Conservation (phyloP, 1,140 invertebrate genomes). For the Anastrepha ludens region DNA sequence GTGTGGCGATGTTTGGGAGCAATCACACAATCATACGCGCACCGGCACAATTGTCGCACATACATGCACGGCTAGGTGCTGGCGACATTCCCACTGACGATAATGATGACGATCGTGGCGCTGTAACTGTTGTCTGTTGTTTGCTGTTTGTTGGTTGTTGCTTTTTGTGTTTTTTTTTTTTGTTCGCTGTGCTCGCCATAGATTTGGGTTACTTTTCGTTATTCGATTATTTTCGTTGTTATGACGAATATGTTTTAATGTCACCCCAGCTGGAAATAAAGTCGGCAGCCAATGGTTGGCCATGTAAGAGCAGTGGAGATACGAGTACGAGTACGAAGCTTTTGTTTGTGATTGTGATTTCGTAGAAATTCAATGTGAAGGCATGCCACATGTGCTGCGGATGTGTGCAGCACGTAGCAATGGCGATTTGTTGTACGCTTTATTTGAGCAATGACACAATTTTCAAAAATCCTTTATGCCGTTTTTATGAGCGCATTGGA, state of each 20-base stretch:
- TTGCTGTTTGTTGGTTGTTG: not conserved
- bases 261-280: slow-evolving; percentile 47
- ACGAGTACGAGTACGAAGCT: too few relatives aligned
- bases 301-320: too few relatives aligned
- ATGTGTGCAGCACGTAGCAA: slow-evolving; percentile 15
- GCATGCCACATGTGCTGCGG: slow-evolving; percentile 8
- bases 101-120: not conserved
- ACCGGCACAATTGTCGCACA: not conserved
- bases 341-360: not conserved
- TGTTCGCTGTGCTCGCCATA: not conserved
- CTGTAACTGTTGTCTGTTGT: slow-evolving; percentile 32
- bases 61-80: not conserved
- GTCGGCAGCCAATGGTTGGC: not conserved
- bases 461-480: slow-evolving; percentile 49
- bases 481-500: slow-evolving; percentile 30
- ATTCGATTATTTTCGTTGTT: slow-evolving; percentile 5
- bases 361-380: slow-evolving; percentile 29
- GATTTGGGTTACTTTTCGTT: slow-evolving; percentile 7
- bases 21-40: not conserved
- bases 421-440: slow-evolving; percentile 36
- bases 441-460: slow-evolving; percentile 51
- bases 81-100: not conserved
- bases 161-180: not conserved
- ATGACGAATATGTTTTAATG: slow-evolving; percentile 52
- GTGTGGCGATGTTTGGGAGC: not conserved